Conservation (phyloP, 2,113 vertebrate species). For the Phoxinus phoxinus region DNA sequence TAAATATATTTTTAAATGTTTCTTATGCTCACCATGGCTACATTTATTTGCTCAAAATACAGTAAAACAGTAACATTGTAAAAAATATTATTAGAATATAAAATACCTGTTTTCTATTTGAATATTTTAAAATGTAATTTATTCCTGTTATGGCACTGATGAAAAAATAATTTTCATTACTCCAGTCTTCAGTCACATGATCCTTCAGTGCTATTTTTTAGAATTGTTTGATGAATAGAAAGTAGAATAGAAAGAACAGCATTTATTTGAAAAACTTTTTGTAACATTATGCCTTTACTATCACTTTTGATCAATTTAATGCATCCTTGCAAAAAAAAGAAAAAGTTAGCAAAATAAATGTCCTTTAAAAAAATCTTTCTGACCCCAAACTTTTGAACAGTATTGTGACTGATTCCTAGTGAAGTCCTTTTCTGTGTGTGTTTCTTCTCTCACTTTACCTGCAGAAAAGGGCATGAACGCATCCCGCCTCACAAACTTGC, state of each 20-base stretch:
- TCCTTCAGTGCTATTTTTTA: too few species aligned
- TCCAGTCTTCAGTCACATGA: too few species aligned
- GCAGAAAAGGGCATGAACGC: constrained; percentile 87
- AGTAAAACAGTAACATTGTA: neutral
- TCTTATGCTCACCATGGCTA: neutral
- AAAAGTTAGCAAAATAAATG: too few species aligned
- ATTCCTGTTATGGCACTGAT: too few species aligned
- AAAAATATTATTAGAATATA: neutral
- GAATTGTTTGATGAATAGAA: too few species aligned
- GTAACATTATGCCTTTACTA: neutral
- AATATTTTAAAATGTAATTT: too few species aligned
- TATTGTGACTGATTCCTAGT: neutral
- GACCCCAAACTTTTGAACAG: neutral
- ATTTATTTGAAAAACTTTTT: too few species aligned
- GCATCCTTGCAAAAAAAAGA: neutral
- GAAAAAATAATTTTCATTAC: too few species aligned
- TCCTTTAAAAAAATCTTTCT: neutral
- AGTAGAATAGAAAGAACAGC: too few species aligned
- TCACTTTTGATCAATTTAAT: neutral
- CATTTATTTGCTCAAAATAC: neutral
- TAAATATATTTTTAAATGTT: neutral
- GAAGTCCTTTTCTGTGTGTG: neutral
- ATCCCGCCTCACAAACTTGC: constrained; percentile 80
- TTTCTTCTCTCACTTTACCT: constrained; percentile 68
- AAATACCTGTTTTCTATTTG: too few species aligned